Base-by-base conservation (phyloP, 2,888 invertebrate species). In the Alcis repandata region DNA sequence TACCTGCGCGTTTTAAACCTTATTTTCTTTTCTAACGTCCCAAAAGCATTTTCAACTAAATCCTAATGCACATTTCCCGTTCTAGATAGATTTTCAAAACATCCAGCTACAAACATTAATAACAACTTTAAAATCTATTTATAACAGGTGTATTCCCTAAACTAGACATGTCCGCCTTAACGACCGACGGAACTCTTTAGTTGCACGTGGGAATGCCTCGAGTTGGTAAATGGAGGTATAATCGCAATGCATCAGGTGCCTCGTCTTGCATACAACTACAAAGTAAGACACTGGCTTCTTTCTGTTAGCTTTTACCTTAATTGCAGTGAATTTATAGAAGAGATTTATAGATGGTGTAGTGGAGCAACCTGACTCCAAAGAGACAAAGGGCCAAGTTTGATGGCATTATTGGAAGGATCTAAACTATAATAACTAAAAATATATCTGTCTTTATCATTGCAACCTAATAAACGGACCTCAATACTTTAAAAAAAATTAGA, bases 151-250 rank as follows among this genome's bases (percentile, higher is more conserved):
- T 71, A 75, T 79, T 78, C 77, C 79, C 76, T 75, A 79, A 77
- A 76, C 77, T 65, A 80, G 78, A 78, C 83, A 83, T 84, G 87
- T 85, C 82, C 78, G 79, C 77, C 77, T 71, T 87, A 90, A 89
- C 89, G 89, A 90, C 84, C 82, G 77, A 61, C 66, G 59, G 74
- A 78, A 77, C 75, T 79, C 79, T 79, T 78, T 76, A 73, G 74
- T 71, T 77, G 71, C 72, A 80, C 76, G 76, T 76, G 77, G 75
- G 80, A 84, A 85, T 83, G 83, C 85, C 83, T 82, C 71, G 71
- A 77, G 74, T 79, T 78, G 71, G 62, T 78, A 90, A 91, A 91
- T 88, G 85, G 80, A 67, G 73, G 75, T 86, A 90, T 90, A 87
- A 90, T 90, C 86, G 83, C 82, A 71, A 80, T 84, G 85, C 87